Evolutionary conservation across 2,888 invertebrate species (phyloP).

Genomic region (Philaethria dido): DNA sequence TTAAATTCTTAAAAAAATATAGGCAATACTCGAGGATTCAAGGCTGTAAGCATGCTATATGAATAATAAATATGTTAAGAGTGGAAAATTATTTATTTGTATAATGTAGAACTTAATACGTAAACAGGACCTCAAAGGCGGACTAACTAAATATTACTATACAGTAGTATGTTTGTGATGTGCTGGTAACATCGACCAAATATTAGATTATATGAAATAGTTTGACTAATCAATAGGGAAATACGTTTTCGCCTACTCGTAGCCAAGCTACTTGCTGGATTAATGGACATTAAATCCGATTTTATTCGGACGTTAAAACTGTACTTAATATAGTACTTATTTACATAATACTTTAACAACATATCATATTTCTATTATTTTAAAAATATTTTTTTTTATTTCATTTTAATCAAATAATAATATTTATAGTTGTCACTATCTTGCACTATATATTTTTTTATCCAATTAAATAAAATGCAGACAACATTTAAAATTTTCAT

Average conservation of each 20-base stretch:
- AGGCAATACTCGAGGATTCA: neutral
- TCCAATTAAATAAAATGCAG: no score
- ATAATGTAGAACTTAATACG: neutral
- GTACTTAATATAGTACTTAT: neutral
- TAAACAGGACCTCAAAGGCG: neutral
- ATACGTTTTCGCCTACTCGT: neutral
- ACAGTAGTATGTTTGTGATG: neutral
- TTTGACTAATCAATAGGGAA: neutral
- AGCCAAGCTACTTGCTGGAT: neutral
- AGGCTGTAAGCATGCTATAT: neutral
- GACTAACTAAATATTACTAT: neutral
- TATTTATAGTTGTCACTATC: no score
- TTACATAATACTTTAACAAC: neutral
- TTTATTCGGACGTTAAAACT: neutral
- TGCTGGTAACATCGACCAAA: constrained; percentile 7
- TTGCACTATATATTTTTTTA: no score
- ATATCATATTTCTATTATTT: no score
- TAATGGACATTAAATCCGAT: neutral
- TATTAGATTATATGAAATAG: constrained; percentile 11
- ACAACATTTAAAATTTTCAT: no score
- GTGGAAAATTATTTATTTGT: neutral
- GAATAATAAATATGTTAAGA: neutral
- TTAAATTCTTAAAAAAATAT: neutral
- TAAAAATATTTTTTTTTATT: neutral
- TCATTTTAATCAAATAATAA: neutral